Evolutionary conservation across 1,140 invertebrate species (phyloP).

Genomic region (Ceratina australensis): DNA sequence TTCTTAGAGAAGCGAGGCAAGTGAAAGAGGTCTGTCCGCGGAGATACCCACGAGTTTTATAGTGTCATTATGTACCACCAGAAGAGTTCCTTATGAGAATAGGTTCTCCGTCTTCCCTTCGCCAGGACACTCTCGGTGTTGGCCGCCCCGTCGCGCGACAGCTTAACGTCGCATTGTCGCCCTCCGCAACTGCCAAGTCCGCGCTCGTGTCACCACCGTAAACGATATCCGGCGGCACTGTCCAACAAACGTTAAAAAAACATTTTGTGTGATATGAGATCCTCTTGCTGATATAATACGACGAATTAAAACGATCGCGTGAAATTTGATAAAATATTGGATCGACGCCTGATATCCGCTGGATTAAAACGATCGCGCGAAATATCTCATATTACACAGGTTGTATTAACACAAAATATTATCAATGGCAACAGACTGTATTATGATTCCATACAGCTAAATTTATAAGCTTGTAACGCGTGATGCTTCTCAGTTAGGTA

Average conservation of each 20-base stretch:
- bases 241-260: constrained; percentile 18
- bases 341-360: too few species aligned
- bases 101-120: constrained; percentile 85
- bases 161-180: constrained; percentile 89
- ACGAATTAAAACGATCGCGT: too few species aligned
- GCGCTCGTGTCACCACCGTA: constrained; percentile 85
- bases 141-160: constrained; percentile 89
- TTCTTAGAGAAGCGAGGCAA: neutral
- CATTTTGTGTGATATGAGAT: neutral
- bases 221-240: constrained; percentile 88
- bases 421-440: too few species aligned
- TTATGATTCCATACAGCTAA: too few species aligned
- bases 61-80: constrained; percentile 58
- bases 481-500: too few species aligned
- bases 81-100: constrained; percentile 83
- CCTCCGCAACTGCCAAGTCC: constrained; percentile 88
- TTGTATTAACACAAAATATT: too few species aligned
- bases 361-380: too few species aligned
- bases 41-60: constrained; percentile 46
- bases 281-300: too few species aligned
- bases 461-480: too few species aligned
- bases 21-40: constrained; percentile 32
- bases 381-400: too few species aligned
- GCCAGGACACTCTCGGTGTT: constrained; percentile 85
- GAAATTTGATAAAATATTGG: too few species aligned